Base-by-base conservation (phyloP, 2,888 invertebrate species). In the Molorchus minor region DNA sequence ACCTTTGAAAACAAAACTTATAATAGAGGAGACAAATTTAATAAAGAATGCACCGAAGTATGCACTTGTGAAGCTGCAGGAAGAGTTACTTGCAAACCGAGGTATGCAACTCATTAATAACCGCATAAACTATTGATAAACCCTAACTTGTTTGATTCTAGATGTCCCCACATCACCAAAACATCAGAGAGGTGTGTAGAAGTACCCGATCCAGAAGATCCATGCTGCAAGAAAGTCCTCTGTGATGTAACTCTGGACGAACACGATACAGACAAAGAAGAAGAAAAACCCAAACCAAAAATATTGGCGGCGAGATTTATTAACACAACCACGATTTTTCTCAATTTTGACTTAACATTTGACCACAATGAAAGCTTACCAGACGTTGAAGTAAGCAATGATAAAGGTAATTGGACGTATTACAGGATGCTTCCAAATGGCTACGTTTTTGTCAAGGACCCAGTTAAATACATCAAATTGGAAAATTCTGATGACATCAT, bases 241-340 rank as follows among this genome's bases (percentile, higher is more conserved):
- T 96, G 95, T 76, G 94, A 93, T 73, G 93, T 93, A 2, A 91
- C 92, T 0, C 83, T 92, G 15, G 90, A 91, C 63, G 92, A 86
- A 51, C 90, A 91, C 64, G 92, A 92, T 64, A 84, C 76, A 8
- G 80, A 80, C 40, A 75, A 77, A 51, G 77, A 78, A 41, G 72
- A 76, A 15, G 70, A 69, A 29, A 68, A 62, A 43, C 56, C 61
- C 12, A 73, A 72, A 53, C 64, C 68, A 17, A 78, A 75, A 70
- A 61, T 81, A 38, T 29, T 76, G 25, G 69, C 74, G 8, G 81
- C 80, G 1, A 77, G 72, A 61, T 79, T 76, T 47, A 60, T 81
- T 1, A 83, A 84, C 64, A 67, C 70, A 2, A 77, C 81, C 2
- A 72, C 80, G 0, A 79, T 82, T 33, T 74, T 77, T 47, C 64